Base-by-base conservation (phyloP, 2,113 vertebrate species). In the Octodon degus region DNA sequence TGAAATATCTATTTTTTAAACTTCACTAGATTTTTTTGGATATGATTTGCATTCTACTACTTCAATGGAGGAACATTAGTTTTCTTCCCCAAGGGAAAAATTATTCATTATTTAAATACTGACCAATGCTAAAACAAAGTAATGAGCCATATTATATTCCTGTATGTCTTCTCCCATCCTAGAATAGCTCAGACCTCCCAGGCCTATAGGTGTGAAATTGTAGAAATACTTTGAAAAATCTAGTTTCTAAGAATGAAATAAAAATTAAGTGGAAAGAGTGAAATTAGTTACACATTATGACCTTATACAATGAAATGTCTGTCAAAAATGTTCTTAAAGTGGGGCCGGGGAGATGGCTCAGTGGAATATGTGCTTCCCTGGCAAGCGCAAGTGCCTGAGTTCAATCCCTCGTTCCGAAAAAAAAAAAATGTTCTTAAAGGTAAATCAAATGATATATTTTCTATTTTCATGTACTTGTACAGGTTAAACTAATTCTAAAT, bases 351-450 rank as follows among this genome's bases (percentile, higher is more conserved):
- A n/a, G n/a, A n/a, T n/a, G n/a, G n/a, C n/a, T n/a, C n/a, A n/a
- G n/a, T n/a, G n/a, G n/a, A n/a, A n/a, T n/a, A n/a, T n/a, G n/a
- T n/a, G n/a, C n/a, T n/a, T n/a, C n/a, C n/a, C n/a, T n/a, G n/a
- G n/a, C n/a, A n/a, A n/a, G n/a, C n/a, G n/a, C n/a, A n/a, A n/a
- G n/a, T n/a, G n/a, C n/a, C n/a, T n/a, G n/a, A n/a, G n/a, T n/a
- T n/a, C n/a, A n/a, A n/a, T n/a, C n/a, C n/a, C n/a, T n/a, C n/a
- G n/a, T n/a, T n/a, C n/a, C n/a, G n/a, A n/a, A n/a, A n/a, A n/a
- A n/a, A n/a, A n/a, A 94, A 96, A 97, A 85, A 32, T 79, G 82
- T 40, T 90, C 93, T 86, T 62, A 89, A 86, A 95, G 93, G n/a
- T n/a, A n/a, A n/a, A n/a, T 19, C 1, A 0, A 82, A 53, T 53